Evolutionary conservation across 1,140 invertebrate species (phyloP).

Genomic region (Armadillidium nasatum): DNA sequence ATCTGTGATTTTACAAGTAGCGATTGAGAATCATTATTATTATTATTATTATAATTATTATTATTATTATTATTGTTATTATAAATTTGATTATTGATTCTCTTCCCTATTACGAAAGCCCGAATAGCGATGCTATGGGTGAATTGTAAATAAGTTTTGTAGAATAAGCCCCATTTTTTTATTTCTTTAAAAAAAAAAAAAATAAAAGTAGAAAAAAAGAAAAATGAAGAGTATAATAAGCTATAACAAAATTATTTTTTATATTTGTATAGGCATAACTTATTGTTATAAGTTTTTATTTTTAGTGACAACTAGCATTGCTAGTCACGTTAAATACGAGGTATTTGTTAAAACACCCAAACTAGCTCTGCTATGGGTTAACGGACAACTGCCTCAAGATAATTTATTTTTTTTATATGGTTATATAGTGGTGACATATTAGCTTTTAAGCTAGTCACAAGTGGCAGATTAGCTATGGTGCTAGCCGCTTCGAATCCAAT

Average conservation of each 20-base stretch:
- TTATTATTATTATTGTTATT: too few species aligned
- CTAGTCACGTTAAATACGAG: neutral
- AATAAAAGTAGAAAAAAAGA: neutral
- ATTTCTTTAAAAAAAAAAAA: neutral
- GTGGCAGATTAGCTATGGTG: neutral
- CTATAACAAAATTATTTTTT: neutral
- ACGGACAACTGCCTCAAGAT: neutral
- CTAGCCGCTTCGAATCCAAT: neutral
- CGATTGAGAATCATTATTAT: neutral
- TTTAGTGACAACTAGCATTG: slow-evolving; percentile 6
- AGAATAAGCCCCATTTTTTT: neutral
- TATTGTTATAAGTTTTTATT: neutral
- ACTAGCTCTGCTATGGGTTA: slow-evolving; percentile 7
- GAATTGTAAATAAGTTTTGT: neutral
- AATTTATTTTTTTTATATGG: neutral
- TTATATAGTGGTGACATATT: neutral
- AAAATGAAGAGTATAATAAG: too few species aligned
- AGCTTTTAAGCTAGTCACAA: neutral
- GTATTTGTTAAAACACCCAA: neutral
- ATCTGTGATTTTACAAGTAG: neutral
- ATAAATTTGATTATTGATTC: too few species aligned
- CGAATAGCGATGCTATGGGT: neutral
- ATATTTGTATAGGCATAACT: neutral
- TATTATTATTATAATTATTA: too few species aligned
- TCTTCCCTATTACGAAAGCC: neutral